phyloP scores from a whole-genome alignment of 2,113 vertebrate species.

The Delphinapterus leucas region DNA sequence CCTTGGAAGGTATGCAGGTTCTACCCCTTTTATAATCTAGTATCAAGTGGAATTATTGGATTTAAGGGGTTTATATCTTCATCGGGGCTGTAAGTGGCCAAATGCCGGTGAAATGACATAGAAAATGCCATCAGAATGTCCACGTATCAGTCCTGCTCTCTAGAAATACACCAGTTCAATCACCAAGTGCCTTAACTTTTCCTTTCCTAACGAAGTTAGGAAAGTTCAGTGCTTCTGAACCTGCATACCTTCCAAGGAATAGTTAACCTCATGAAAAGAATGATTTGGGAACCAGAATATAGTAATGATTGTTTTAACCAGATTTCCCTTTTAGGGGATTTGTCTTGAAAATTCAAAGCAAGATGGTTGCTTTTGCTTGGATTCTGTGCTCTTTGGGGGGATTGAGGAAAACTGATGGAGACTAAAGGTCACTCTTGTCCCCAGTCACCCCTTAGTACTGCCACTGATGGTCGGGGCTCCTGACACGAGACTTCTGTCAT shows the following conservation, averaged over 20 bases:
- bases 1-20: not conserved
- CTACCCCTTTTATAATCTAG: not conserved
- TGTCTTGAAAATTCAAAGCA: not conserved
- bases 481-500: not conserved
- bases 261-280: not conserved
- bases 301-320: not conserved
- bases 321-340: not conserved
- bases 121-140: not conserved
- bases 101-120: not conserved
- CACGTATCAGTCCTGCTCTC: not conserved
- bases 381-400: not conserved
- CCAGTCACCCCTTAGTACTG: not conserved
- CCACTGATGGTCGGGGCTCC: no score
- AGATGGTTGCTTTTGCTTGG: not conserved
- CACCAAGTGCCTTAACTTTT: not conserved
- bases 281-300: not conserved
- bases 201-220: not conserved
- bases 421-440: not conserved
- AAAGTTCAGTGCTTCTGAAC: not conserved
- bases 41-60: not conserved
- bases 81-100: not conserved
- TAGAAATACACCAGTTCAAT: not conserved
- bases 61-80: not conserved
- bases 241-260: not conserved
- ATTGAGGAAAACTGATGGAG: not conserved